Conservation (phyloP, 2,113 vertebrate genomes). For the Camelus dromedarius region DNA sequence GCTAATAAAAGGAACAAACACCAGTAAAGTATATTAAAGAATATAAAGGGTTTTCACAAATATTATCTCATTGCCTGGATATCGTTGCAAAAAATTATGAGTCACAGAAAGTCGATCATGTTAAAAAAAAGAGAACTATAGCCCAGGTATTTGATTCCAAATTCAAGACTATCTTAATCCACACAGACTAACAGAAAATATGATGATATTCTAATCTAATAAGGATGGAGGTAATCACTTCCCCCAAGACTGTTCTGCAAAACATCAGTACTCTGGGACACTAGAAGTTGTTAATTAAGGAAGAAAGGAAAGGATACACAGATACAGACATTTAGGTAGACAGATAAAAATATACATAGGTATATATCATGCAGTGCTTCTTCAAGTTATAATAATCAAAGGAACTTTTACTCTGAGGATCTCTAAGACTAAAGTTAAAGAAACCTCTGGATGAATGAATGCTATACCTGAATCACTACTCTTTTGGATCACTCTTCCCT, state of each 20-base stretch:
- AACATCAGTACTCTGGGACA: neutral
- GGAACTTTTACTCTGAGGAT: neutral
- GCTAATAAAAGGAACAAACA: conserved; percentile 54
- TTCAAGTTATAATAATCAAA: neutral
- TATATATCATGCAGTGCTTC: neutral
- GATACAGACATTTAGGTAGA: neutral
- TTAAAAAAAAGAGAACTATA: conserved; percentile 21
- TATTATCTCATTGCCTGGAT: neutral
- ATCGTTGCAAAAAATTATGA: neutral
- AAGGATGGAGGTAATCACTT: neutral
- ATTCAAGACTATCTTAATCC: neutral
- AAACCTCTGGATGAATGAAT: neutral
- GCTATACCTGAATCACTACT: neutral
- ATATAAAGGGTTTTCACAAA: conserved; percentile 35
- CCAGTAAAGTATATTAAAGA: neutral
- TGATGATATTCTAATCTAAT: neutral
- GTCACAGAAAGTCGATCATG: neutral
- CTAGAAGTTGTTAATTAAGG: neutral
- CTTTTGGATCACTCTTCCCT: neutral
- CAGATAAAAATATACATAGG: neutral
- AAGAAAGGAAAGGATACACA: neutral
- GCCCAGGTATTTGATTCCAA: neutral
- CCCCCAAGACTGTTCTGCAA: neutral
- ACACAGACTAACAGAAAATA: neutral
- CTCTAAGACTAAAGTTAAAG: neutral